A percentile compares a stretch with the other conserved stretches of the same genome.
Conservation (phyloP, 2,888 invertebrate genomes). For the Macaria notata region DNA sequence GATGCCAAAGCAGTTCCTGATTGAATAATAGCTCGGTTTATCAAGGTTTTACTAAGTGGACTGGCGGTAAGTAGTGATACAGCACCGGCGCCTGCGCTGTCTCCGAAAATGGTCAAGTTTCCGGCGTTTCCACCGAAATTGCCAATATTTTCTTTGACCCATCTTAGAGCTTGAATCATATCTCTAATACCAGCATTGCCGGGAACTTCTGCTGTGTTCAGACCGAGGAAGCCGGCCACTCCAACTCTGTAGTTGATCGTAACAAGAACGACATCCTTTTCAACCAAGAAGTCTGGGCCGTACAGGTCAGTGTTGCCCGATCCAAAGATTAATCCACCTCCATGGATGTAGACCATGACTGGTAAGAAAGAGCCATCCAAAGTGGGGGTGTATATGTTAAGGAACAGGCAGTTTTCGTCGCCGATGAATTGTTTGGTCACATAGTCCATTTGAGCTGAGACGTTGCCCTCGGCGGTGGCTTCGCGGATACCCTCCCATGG, state of each 20-base stretch:
- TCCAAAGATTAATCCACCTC: conserved; percentile 78
- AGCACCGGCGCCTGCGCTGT: conserved; percentile 61
- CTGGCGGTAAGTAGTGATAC: conserved; percentile 62
- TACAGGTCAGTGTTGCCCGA: conserved; percentile 74
- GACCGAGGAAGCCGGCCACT: conserved; percentile 64
- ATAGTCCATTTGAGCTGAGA: conserved; percentile 82
- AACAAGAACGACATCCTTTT: conserved; percentile 81
- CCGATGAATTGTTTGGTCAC: conserved; percentile 71
- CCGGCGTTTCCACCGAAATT: conserved; percentile 70
- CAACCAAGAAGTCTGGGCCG: conserved; percentile 79
- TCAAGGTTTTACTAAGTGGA: conserved; percentile 58
- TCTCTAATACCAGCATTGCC: conserved; percentile 75
- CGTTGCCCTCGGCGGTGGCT: conserved; percentile 83
- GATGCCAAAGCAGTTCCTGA: conserved; percentile 57
- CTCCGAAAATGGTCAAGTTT: conserved; percentile 69
- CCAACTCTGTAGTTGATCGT: conserved; percentile 81
- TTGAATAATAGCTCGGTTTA: conserved; percentile 66
- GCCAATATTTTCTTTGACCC: conserved; percentile 69
- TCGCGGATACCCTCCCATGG: conserved; percentile 83
- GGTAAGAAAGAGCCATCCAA: conserved; percentile 75
- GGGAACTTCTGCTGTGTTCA: conserved; percentile 72
- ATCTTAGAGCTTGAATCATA: conserved; percentile 62
- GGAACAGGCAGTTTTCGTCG: conserved; percentile 86
- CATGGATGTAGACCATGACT: conserved; percentile 83
- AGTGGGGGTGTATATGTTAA: conserved; percentile 85